Conservation (phyloP, 1,140 invertebrate species). For the Telenomus remus region DNA sequence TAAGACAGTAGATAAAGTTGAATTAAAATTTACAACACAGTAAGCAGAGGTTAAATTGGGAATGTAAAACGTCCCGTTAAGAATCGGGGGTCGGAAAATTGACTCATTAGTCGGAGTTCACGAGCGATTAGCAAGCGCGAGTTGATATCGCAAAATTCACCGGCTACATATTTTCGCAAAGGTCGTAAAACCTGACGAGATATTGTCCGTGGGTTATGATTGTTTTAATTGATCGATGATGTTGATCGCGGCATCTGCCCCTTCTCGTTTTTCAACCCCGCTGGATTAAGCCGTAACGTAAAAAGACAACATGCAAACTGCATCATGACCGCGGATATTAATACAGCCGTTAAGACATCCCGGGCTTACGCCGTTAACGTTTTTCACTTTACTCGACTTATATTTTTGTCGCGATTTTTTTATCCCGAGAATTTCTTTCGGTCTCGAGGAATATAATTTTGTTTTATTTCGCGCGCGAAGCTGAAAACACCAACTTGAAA, state of each 20-base stretch:
- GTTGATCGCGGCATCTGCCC: slow-evolving; percentile 42
- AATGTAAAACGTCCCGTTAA: too few relatives aligned
- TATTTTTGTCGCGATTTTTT: slow-evolving; percentile 15
- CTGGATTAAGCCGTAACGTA: neutral
- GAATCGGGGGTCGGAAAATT: neutral
- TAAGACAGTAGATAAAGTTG: too few relatives aligned
- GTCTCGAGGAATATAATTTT: neutral
- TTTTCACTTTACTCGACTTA: slow-evolving; percentile 22
- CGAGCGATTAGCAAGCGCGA: slow-evolving; percentile 27
- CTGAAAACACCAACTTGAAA: too few relatives aligned
- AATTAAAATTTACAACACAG: too few relatives aligned
- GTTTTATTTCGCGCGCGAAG: too few relatives aligned
- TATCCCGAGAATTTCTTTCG: neutral
- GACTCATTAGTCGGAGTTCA: slow-evolving; percentile 24
- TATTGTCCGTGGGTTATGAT: slow-evolving; percentile 32
- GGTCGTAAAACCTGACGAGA: slow-evolving; percentile 38
- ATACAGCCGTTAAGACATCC: slow-evolving; percentile 34
- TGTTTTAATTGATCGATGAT: slow-evolving; percentile 55
- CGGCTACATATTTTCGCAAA: slow-evolving; percentile 13
- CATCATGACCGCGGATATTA: slow-evolving; percentile 46
- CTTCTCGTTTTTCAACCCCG: neutral
- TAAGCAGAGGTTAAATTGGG: neutral
- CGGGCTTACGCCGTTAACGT: slow-evolving; percentile 22
- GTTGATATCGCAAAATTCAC: slow-evolving; percentile 30
- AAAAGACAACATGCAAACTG: slow-evolving; percentile 51